Evolutionary conservation across 2,888 invertebrate species (phyloP), one percentile per base, ranked within the genome.

Genomic region (Neelides folsomi): DNA sequence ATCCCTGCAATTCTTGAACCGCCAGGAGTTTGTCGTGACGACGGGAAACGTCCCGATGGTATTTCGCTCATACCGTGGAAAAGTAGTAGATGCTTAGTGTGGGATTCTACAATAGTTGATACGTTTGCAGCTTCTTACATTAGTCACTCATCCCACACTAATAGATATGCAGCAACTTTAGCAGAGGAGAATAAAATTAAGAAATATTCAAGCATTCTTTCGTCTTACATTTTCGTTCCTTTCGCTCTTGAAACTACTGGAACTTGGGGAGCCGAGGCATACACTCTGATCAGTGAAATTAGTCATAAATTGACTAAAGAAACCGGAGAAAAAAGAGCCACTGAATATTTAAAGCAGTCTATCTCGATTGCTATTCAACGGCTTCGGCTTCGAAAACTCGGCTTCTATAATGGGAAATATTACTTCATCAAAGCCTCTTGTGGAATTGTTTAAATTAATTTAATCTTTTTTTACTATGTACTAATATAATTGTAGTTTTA

Each of bases 61-160:
- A 18, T 54, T n/a, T 43, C 47, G 12, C 6, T 51, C 2, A 18
- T 35, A 1, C 51, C 54, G 2, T 54, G 51, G 54, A 35, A 15
- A 1, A 16, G 16, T 1, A 51, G 54, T 5, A 36, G 34, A 20
- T 39, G 39, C 35, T 35, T 53, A 4, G 53, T 54, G 1, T 54
- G 54, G 54, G 54, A 54, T 36, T 37, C 27, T 10, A 51, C 54
- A 2, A 51, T 51, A 15, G 15, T 12, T 6, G 47, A 54, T 10
- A 44, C 54, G 9, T 43, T 49, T 10, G 43, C 49, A 3, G 12
- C n/a, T 4, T 13, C 16, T 18, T n/a, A n/a, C n/a, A n/a, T n/a
- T n/a, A n/a, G n/a, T n/a, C n/a, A n/a, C n/a, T n/a, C n/a, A n/a
- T n/a, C n/a, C n/a, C n/a, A n/a, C n/a, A n/a, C n/a, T n/a, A 4